phyloP scores from a whole-genome alignment of 2,113 vertebrate species.

The Telmatochromis sp. region DNA sequence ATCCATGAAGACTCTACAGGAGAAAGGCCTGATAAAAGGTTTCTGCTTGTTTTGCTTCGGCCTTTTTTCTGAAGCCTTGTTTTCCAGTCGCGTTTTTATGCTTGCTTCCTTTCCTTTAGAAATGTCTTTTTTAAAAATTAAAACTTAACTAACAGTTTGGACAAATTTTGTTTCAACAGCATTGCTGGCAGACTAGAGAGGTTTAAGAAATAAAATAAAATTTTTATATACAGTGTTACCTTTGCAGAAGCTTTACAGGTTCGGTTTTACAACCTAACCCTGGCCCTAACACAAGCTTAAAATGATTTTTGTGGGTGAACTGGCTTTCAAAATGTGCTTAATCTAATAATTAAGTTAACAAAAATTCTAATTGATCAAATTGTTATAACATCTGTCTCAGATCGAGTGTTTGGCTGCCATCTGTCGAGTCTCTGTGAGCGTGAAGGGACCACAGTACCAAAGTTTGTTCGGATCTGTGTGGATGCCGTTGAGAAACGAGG shows the following conservation, averaged over 20 bases:
- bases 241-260: neutral
- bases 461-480: slow-evolving; percentile 83
- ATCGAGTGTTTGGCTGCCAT: slow-evolving; percentile 90
- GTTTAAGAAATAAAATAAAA: neutral
- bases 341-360: neutral
- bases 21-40: slow-evolving; percentile 58
- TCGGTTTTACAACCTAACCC: neutral
- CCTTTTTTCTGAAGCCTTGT: neutral
- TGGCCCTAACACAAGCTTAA: neutral
- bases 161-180: neutral
- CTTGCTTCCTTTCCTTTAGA: neutral
- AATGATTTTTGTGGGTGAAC: neutral
- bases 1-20: slow-evolving; percentile 49
- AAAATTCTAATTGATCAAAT: neutral
- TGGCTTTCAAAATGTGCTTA: neutral
- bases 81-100: neutral
- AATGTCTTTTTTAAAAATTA: neutral
- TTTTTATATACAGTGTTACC: neutral
- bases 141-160: neutral
- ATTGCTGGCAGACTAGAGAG: neutral
- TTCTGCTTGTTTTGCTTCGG: neutral
- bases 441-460: slow-evolving; percentile 82
- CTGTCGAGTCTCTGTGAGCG: slow-evolving; percentile 81
- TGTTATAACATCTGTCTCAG: slow-evolving; percentile 49
- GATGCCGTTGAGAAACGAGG: slow-evolving; percentile 86